Evolutionary conservation across 2,113 vertebrate species (phyloP), one percentile per base, ranked within the genome.

Genomic region (Pterocles gutturalis): DNA sequence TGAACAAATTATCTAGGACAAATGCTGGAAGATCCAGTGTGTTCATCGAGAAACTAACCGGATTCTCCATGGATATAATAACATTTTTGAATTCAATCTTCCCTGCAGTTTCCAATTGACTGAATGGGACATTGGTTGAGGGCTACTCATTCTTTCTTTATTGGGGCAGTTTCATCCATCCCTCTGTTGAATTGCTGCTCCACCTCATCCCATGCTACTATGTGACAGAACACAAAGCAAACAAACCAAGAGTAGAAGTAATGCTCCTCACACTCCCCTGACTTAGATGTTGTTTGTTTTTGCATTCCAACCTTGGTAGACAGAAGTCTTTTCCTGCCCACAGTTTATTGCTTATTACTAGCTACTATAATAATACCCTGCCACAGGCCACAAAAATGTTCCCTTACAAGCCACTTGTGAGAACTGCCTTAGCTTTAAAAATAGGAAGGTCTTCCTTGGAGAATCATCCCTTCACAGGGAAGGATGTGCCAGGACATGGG

Each of bases 341-440:
- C 51, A 93, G 87, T 95, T 97, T 77, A 78, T 66, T 94, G 69
- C 93, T 76, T 89, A 87, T 86, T 91, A 65, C 87, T 94, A 87
- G 67, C 71, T 94, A 93, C 96, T 94, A 95, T 94, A 96, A 97
- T 79, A 97, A 97, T 66, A 80, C 77, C 20, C 60, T 91, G 67
- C 87, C 79, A 80, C 87, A 93, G 46, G 49, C 83, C 97, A 96
- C 89, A 94, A 89, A 95, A 94, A 97, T 81, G 57, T 93, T 94
- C 26, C 31, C 14, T 31, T 71, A 34, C 53, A 91, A 96, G 57
- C 61, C 91, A 90, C 94, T 96, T 92, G 49, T 96, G 91, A 96
- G 69, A 95, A 58, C 13, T 1, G 9, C 16, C 31, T 87, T 80
- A 84, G 73, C 54, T 81, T 87, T 95, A 79, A 96, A 95, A 91